Evolutionary conservation across 2,797 vertebrate species (phyloP).

Genomic region (Cyclopterus lumpus): DNA sequence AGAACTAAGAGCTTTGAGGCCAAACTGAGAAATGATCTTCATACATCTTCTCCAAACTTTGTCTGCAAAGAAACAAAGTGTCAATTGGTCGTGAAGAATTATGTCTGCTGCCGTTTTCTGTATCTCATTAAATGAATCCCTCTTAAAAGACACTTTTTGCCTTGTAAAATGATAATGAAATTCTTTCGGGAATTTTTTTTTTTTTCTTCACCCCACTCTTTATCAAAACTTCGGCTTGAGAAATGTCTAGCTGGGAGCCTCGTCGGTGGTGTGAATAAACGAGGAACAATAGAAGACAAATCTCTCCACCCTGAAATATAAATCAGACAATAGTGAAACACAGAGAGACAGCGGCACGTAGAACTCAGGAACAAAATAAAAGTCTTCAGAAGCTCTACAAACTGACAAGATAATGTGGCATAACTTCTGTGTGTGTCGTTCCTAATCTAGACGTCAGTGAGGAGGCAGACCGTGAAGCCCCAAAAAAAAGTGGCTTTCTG

Average conservation of each 20-base stretch:
- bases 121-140: constrained; percentile 47
- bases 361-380: constrained; percentile 5
- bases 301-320: constrained; percentile 18
- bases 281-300: constrained; percentile 42
- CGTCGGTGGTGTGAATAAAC: constrained; percentile 24
- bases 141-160: constrained; percentile 41
- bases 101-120: constrained; percentile 34
- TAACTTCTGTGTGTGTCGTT: constrained; percentile 54
- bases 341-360: background rate
- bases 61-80: constrained; percentile 33
- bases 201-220: background rate
- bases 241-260: constrained; percentile 28
- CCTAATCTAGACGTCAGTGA: constrained; percentile 59
- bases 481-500: constrained; percentile 23
- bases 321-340: constrained; percentile 25
- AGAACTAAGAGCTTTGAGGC: constrained; percentile 16
- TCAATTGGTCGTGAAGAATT: constrained; percentile 38
- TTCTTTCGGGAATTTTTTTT: constrained; percentile 29
- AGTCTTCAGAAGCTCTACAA: constrained; percentile 20
- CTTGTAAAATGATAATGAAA: constrained; percentile 53
- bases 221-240: constrained; percentile 36
- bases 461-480: constrained; percentile 12
- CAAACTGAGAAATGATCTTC: constrained; percentile 11
- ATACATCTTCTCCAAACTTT: constrained; percentile 30
- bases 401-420: constrained; percentile 43